Base-by-base conservation (phyloP, 2,113 vertebrate genomes). In the Chitala chitala region DNA sequence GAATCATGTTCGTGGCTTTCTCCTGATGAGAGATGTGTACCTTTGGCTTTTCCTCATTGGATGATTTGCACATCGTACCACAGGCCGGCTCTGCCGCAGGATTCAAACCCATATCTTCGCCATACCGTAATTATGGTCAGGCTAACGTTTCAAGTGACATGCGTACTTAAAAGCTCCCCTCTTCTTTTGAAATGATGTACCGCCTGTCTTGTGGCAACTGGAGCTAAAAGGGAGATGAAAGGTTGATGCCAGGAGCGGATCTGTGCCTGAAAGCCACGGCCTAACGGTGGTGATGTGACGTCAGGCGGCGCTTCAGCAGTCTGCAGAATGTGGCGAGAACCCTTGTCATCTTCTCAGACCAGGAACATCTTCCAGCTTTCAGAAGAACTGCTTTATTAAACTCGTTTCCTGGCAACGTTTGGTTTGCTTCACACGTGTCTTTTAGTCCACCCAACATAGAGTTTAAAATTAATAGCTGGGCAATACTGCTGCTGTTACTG, bases 51-150 rank as follows among this genome's bases (percentile, higher is more conserved):
- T 69, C n/a, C 48, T 20, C 71, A 46, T 56, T 40, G 12, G 17
- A 22, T 4, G 40, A 58, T 75, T 55, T 71, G 77, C 53, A 76
- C 72, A 77, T 75, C 76, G 58, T 59, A 48, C 84, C 76, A 76
- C 79, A 74, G 46, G 74, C 77, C 75, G 78, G 77, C 84, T 76
- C 80, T 61, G 38, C 79, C 77, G 78, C 75, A 73, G 71, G 75
- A 76, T 80, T 83, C 68, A 75, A 84, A 83, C 71, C 73, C 55
- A 31, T 56, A 59, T 78, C 71, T 75, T 76, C 72, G 75, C 64
- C 75, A 74, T 75, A 56, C 81, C 86, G 76, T 87, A 86, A 88
- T 88, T 86, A 85, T 74, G 71, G 76, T 75, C 73, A 76, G 64
- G 56, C 72, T 80, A 76, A 79, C 61, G 42, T 83, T 87, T 80